These are phyloP conservation scores for Diplosoma virens DNA, from an alignment of 23 tunicate species.

Conservation along the genomic window DNA sequence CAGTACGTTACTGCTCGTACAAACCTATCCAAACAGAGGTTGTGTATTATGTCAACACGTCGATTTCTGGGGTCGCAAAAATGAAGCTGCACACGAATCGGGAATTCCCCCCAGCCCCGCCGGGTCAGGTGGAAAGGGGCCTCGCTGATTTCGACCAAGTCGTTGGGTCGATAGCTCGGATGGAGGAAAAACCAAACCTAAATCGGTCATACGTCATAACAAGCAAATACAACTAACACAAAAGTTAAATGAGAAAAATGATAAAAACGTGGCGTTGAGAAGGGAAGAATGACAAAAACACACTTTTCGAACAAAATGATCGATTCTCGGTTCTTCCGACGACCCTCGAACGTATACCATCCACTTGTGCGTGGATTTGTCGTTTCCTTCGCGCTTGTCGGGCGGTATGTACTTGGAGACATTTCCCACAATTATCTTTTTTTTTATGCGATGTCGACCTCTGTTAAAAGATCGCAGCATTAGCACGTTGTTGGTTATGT, in stretches of 20 bases:
- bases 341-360: constrained; percentile 89
- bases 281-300: no score
- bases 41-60: constrained; percentile 77
- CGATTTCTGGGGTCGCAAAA: constrained; percentile 76
- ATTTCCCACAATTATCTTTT: constrained; percentile 78
- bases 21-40: constrained; percentile 70
- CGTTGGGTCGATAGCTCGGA: constrained; percentile 86
- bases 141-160: constrained; percentile 72
- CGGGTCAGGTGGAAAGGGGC: constrained; percentile 87
- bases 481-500: no score
- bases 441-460: constrained; percentile 75
- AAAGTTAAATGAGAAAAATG: no score
- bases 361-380: constrained; percentile 88
- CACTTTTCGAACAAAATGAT: constrained; percentile 80
- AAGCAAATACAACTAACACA: no score
- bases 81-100: constrained; percentile 79
- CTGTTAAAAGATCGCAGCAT: no score
- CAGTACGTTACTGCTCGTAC: no score
- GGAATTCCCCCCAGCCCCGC: constrained; percentile 96
- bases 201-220: no score
- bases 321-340: constrained; percentile 67
- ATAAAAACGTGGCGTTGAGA: no score
- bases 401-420: constrained; percentile 82
- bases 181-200: constrained; percentile 92
- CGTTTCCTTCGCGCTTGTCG: constrained; percentile 72